phyloP scores from a whole-genome alignment of 2,888 invertebrate species.

The Hyposoter didymator region DNA sequence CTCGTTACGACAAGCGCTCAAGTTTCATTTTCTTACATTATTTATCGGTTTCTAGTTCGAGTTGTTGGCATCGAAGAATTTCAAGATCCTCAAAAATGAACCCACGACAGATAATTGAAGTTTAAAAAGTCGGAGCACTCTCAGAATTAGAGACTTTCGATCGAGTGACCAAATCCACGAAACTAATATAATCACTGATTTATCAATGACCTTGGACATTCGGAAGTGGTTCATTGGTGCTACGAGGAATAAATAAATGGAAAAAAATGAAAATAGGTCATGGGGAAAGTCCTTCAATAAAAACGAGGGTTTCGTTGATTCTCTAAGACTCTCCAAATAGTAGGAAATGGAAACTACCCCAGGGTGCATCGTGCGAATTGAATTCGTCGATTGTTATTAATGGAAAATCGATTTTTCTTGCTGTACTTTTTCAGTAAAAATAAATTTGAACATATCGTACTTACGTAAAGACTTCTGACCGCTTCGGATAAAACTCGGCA shows the following conservation, averaged over 20 bases:
- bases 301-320: background rate
- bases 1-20: background rate
- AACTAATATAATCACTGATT: background rate
- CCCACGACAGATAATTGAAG: too few relatives aligned
- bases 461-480: constrained; percentile 12
- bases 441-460: background rate
- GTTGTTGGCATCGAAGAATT: background rate
- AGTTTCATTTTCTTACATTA: background rate
- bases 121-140: background rate
- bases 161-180: too few relatives aligned
- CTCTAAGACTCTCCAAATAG: background rate
- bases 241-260: background rate
- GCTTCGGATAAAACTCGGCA: constrained; percentile 17
- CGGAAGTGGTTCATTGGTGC: constrained; percentile 18
- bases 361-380: background rate
- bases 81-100: background rate
- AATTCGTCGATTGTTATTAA: background rate
- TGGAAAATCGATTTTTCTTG: background rate
- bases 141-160: background rate
- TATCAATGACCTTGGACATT: background rate
- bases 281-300: background rate
- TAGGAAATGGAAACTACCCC: background rate
- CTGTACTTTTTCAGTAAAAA: background rate
- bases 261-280: constrained; percentile 2
- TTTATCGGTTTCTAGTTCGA: background rate